phyloP scores from a whole-genome alignment of 2,888 invertebrate genomes.

The Pandemis cinnamomeana region DNA sequence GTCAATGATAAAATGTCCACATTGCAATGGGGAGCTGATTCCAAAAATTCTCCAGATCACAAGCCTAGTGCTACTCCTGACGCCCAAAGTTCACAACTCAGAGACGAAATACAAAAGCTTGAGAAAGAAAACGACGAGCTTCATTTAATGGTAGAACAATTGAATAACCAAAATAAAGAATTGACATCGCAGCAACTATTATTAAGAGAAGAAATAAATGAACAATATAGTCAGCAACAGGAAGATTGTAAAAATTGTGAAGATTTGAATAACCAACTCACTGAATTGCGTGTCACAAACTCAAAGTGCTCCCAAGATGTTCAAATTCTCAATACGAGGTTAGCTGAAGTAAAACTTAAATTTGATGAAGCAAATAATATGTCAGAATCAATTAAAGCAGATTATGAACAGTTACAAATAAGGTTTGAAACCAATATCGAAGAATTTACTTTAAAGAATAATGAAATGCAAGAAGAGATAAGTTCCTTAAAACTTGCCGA shows the following conservation, averaged over 20 bases:
- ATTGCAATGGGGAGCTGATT: slow-evolving; percentile 66
- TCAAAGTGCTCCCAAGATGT: slow-evolving; percentile 51
- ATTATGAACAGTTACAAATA: slow-evolving; percentile 57
- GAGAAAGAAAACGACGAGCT: slow-evolving; percentile 80
- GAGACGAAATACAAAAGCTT: slow-evolving; percentile 68
- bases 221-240: slow-evolving; percentile 57
- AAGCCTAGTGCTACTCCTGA: slow-evolving; percentile 44
- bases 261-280: slow-evolving; percentile 57
- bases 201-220: slow-evolving; percentile 64
- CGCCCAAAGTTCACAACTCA: slow-evolving; percentile 49
- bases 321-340: slow-evolving; percentile 25
- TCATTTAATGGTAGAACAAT: slow-evolving; percentile 65
- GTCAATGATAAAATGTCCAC: slow-evolving; percentile 86
- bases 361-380: slow-evolving; percentile 53
- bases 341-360: slow-evolving; percentile 51
- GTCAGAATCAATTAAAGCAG: slow-evolving; percentile 52
- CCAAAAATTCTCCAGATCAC: slow-evolving; percentile 57
- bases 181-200: slow-evolving; percentile 56
- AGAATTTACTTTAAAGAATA: slow-evolving; percentile 50
- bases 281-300: slow-evolving; percentile 54
- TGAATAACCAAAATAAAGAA: slow-evolving; percentile 67
- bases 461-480: slow-evolving; percentile 54
- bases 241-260: slow-evolving; percentile 55
- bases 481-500: slow-evolving; percentile 51
- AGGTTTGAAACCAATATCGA: slow-evolving; percentile 48